phyloP scores from a whole-genome alignment of 2,797 vertebrate species.

The Otus scops region DNA sequence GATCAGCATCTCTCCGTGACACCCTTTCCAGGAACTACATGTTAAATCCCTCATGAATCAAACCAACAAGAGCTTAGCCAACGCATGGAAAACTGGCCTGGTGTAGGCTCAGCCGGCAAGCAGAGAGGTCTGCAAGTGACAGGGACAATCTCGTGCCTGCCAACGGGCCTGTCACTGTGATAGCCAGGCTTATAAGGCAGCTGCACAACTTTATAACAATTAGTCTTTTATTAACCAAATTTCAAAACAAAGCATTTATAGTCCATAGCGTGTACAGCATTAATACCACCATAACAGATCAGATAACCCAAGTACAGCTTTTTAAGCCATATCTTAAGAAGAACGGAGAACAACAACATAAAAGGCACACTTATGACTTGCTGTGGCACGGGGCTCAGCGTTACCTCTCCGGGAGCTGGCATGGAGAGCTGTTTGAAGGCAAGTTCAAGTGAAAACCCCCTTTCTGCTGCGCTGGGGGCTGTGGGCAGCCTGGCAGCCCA shows the following conservation, averaged over 20 bases:
- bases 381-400: neutral
- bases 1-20: neutral
- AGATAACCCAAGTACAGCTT: neutral
- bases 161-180: fast-evolving
- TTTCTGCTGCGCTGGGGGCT: neutral
- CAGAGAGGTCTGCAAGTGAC: neutral
- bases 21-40: neutral
- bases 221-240: neutral
- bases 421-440: neutral
- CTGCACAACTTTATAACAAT: neutral
- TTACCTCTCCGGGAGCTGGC: neutral
- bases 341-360: neutral
- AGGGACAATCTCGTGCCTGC: neutral
- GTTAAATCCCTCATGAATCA: neutral
- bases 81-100: fast-evolving
- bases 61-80: neutral
- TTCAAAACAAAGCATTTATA: neutral
- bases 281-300: neutral
- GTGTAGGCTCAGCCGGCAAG: fast-evolving
- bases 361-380: neutral
- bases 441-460: neutral
- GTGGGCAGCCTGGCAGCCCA: neutral
- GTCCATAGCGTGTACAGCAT: fast-evolving
- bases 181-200: neutral
- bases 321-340: neutral